Conservation (phyloP, 2,888 invertebrate genomes). For the Tetragonula carbonaria region DNA sequence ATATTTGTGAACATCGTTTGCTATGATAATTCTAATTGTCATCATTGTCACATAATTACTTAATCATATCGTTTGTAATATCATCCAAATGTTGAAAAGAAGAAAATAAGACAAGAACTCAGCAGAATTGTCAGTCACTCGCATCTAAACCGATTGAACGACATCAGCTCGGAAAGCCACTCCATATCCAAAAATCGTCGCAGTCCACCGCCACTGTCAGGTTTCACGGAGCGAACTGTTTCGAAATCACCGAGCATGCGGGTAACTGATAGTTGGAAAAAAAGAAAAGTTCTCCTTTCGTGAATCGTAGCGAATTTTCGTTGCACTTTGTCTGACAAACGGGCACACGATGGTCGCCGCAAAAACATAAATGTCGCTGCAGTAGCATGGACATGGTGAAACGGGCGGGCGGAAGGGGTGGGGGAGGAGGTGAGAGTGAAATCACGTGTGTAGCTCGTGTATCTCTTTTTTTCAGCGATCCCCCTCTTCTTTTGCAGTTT, state of each 20-base stretch:
- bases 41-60: too few relatives aligned
- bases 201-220: background rate
- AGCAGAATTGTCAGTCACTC: too few relatives aligned
- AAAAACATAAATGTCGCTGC: conserved; percentile 37
- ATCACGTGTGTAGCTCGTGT: conserved; percentile 17
- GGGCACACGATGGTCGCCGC: background rate
- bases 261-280: too few relatives aligned
- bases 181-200: background rate
- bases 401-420: background rate
- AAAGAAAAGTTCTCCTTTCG: background rate
- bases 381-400: background rate
- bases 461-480: conserved; percentile 18
- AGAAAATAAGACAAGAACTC: too few relatives aligned
- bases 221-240: background rate
- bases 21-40: too few relatives aligned
- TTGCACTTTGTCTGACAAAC: conserved; percentile 9
- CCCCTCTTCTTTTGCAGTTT: conserved; percentile 12
- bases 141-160: too few relatives aligned
- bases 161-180: background rate
- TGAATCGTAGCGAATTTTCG: background rate
- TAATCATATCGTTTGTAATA: too few relatives aligned
- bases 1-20: too few relatives aligned
- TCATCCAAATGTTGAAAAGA: too few relatives aligned
- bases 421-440: background rate
- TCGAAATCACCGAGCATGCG: background rate